Base-by-base conservation (phyloP, 2,797 vertebrate species). In the Hippoglossus hippoglossus region DNA sequence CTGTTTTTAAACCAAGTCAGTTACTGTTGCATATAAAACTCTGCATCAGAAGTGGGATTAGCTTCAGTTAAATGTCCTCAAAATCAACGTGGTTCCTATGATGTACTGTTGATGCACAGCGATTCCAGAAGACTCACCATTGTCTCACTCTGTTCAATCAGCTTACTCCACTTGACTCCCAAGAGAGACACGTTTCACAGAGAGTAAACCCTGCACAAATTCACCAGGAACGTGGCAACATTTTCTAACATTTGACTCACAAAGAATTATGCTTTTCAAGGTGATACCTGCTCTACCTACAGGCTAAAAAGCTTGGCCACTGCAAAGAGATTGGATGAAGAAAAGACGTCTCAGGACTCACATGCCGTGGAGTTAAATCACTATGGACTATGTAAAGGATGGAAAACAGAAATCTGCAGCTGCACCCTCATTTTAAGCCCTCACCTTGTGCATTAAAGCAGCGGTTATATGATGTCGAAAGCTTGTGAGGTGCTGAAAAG, bases 161-260 rank as follows among this genome's bases (percentile, higher is more conserved):
- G 53, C 50, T 62, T 76, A 61, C 58, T 67, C 57, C 51, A 64
- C 49, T 72, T 76, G 36, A 78, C 63, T 52, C 65, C 19, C 39
- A 51, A 60, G 73, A 74, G 59, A 12, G 52, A 65, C 63, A 62
- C n/a, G 53, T 51, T 68, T 64, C 25, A 59, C 52, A 39, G 13
- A 72, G 25, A 77, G 63, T 73, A 78, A 81, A 73, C 66, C 41
- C 56, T 75, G 71, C 67, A 69, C 10, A 15, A 81, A 52, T 78
- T 76, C 39, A 77, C 46, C 49, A 59, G 12, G 21, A 46, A 16
- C 68, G 74, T 49, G 53, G 67, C 54, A 74, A 60, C 44, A 76
- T 65, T 81, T 74, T 71, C 53, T 73, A 74, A 63, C 65, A 85
- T 85, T 81, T 87, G 79, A 88, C 73, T 89, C 70, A 80, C 75